Base-by-base conservation (phyloP, 2,888 invertebrate species). In the Sturmia bella region DNA sequence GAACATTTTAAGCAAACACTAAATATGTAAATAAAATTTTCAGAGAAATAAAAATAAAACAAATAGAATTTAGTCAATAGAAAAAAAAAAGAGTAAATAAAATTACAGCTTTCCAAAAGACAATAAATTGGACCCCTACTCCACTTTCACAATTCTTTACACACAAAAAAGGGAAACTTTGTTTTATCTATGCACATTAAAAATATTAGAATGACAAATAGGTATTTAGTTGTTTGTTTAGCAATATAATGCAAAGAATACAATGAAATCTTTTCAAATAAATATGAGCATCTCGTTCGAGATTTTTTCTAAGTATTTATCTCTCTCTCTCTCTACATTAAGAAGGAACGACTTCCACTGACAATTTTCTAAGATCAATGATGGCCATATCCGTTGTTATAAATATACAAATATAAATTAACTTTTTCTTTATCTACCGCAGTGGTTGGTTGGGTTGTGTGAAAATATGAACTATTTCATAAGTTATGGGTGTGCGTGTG, bases 201-300 rank as follows among this genome's bases (percentile, higher is more conserved):
- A 15, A 41, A 68, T 52, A 19, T 32, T 66, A 59, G 32, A 66
- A 13, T 68, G 61, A 70, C 52, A 32, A 45, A 50, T 13, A 54
- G 41, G 54, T 57, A n/a, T 78, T 70, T 72, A 24, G 41, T 63
- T 57, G 17, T 78, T 70, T 72, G 37, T 72, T 78, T 70, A 64
- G 64, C 41, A 64, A 54, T 24, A 24, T 24, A 56, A 41, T 56
- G 15, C 19, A 61, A 76, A 52, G 19, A 57, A 78, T 32, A 78
- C 56, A 78, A 78, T 64, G 57, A 66, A 72, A 72, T 79, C 78
- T 73, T 73, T 73, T 68, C 39, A 64, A 61, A 68, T 68, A 56
- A 27, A 32, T 32, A 32, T 7, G 32, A 32, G 7, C 32, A 48
- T 17, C 37, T 27, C 50, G n/a, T 17, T 9, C 32, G 9, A 32